Base-by-base conservation (phyloP, 2,888 invertebrate species). In the Cryptocephalus primarius region DNA sequence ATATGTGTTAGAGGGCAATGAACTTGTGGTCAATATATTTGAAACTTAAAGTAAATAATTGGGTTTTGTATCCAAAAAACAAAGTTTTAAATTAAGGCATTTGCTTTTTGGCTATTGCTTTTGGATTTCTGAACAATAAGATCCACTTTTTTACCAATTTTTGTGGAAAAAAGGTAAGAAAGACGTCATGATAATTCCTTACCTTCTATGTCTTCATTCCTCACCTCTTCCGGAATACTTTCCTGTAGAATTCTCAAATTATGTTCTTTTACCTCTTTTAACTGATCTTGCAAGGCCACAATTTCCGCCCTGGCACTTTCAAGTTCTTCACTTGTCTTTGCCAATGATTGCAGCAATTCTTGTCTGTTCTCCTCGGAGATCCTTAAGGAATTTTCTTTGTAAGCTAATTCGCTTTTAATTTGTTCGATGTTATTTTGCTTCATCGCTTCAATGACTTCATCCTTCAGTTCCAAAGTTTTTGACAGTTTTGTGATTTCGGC, bases 311-410 rank as follows among this genome's bases (percentile, higher is more conserved):
- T 22, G 9, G 54, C 33, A 36, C 46, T 46, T 14, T 56, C 54
- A 10, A 58, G 44, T 41, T 58, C 53, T 11, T 43, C 14, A 38
- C 52, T 50, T 34, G 51, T 42, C 40, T 53, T 48, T 12, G 52
- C 48, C 9, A 56, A 11, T 33, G 49, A 46, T 33, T 50, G 49
- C 12, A 31, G 47, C 10, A 55, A 46, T 33, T 55, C 54, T 32
- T 39, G 39, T 44, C 53, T 52, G 22, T 48, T 54, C 39, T 53
- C 43, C 33, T 55, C 52, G 34, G 40, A 36, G 10, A 46, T 44
- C 42, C 53, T 48, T 8, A 55, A 38, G 8, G 43, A 38, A 40
- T 43, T 41, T 34, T 53, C 48, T 46, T 49, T 53, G n/a, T 33
- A 38, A 8, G 13, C 36, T 13, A 51, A 14, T 44, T 49, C 22